Percentiles rank a stretch among this genome's conserved stretches.
Conservation (phyloP, 2,797 vertebrate genomes). For the Carduelis carduelis region DNA sequence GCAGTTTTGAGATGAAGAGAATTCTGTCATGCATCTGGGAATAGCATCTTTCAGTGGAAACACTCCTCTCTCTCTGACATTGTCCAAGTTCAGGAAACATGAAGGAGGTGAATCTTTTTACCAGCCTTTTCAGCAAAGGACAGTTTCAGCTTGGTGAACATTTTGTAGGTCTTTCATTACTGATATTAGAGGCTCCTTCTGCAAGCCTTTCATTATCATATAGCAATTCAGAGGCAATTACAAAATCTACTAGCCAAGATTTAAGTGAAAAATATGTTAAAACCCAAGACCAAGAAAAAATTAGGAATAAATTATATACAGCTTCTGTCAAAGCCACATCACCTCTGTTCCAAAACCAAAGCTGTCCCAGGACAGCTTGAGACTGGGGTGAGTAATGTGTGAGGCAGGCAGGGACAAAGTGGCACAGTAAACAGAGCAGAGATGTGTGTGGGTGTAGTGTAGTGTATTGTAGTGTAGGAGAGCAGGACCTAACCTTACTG, state of each 20-base stretch:
- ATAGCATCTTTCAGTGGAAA: neutral
- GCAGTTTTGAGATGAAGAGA: neutral
- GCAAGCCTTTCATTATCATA: neutral
- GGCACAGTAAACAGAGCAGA: neutral
- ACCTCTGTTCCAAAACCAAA: neutral
- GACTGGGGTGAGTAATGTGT: neutral
- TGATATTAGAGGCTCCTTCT: neutral
- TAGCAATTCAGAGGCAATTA: neutral
- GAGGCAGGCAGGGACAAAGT: neutral
- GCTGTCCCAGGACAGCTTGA: neutral
- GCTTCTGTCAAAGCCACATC: neutral
- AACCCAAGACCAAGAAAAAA: neutral
- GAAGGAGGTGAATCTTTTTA: neutral
- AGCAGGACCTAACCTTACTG: neutral
- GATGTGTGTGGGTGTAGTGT: accelerated
- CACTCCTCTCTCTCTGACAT: neutral
- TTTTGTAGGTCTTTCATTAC: neutral
- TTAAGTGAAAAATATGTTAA: neutral
- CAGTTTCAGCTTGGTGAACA: neutral
- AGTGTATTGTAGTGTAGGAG: neutral
- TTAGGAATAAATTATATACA: neutral
- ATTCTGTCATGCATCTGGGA: neutral
- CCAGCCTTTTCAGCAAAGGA: neutral
- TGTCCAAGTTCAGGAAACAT: neutral
- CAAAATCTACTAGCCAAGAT: neutral